These are phyloP conservation scores for Spicauda simplicius DNA, from an alignment of 2,888 invertebrate genomes.

Conservation along the genomic window DNA sequence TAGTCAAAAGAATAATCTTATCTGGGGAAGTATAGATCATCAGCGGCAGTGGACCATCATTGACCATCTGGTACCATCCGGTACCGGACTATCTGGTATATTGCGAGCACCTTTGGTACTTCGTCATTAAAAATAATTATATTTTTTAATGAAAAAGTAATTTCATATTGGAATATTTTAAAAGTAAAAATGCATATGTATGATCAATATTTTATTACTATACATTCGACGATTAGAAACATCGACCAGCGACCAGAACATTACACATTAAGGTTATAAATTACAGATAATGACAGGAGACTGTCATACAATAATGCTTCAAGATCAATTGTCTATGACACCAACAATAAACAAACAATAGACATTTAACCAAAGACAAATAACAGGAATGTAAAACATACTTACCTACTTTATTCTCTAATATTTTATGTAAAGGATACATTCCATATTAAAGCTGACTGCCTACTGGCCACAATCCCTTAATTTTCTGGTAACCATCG, in stretches of 20 bases:
- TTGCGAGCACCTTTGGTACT: too few species aligned
- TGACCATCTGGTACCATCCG: too few species aligned
- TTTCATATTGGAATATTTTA: too few species aligned
- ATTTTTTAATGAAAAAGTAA: too few species aligned
- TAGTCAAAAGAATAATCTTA: too few species aligned
- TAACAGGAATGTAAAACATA: slow-evolving; percentile 19
- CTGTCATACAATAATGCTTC: slow-evolving; percentile 26
- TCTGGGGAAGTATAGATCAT: too few species aligned
- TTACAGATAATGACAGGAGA: slow-evolving; percentile 24
- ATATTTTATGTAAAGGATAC: neutral
- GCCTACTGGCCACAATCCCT: too few species aligned
- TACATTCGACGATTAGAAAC: slow-evolving; percentile 34
- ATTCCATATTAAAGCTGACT: neutral
- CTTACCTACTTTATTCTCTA: neutral
- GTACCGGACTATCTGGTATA: too few species aligned
- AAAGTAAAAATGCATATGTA: slow-evolving; percentile 4
- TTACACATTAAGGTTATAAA: slow-evolving; percentile 26
- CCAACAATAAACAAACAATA: slow-evolving; percentile 26
- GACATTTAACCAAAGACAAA: slow-evolving; percentile 22
- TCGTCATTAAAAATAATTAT: too few species aligned
- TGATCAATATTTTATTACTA: slow-evolving; percentile 34
- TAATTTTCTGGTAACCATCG: too few species aligned
- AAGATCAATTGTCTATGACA: slow-evolving; percentile 32
- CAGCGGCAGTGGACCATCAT: too few species aligned
- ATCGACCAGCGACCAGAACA: slow-evolving; percentile 35